Conservation (phyloP, 2,113 vertebrate species). For the Paramormyrops kingsleyae region DNA sequence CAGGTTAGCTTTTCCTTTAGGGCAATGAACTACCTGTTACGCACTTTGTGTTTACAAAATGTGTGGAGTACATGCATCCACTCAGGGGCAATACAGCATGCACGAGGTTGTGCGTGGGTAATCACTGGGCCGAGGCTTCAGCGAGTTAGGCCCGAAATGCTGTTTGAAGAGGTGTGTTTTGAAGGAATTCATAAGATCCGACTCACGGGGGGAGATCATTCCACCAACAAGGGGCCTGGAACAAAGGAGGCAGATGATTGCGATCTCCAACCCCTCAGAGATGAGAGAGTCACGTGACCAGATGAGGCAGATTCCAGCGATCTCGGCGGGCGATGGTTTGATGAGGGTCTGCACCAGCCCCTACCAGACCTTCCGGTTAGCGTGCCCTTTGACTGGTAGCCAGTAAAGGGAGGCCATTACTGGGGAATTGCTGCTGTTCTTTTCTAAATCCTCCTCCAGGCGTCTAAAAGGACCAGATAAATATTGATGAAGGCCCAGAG, state of each 20-base stretch:
- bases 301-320: not conserved
- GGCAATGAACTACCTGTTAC: not conserved
- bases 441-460: not conserved
- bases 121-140: not conserved
- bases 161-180: not conserved
- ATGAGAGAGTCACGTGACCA: not conserved
- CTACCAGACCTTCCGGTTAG: not conserved
- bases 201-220: not conserved
- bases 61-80: not conserved
- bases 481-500: conserved; percentile 66
- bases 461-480: conserved; percentile 49
- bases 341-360: not conserved
- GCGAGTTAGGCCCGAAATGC: not conserved
- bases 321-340: not conserved
- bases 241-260: not conserved
- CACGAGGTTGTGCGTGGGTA: not conserved
- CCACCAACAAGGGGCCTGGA: not conserved
- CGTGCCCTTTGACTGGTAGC: not conserved
- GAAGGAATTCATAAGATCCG: not conserved
- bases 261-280: not conserved
- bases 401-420: not conserved
- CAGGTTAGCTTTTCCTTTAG: not conserved
- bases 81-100: not conserved
- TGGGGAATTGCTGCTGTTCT: not conserved
- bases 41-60: not conserved